Evolutionary conservation across 2,113 vertebrate species (phyloP).

Genomic region (Phyllopteryx taeniolatus): DNA sequence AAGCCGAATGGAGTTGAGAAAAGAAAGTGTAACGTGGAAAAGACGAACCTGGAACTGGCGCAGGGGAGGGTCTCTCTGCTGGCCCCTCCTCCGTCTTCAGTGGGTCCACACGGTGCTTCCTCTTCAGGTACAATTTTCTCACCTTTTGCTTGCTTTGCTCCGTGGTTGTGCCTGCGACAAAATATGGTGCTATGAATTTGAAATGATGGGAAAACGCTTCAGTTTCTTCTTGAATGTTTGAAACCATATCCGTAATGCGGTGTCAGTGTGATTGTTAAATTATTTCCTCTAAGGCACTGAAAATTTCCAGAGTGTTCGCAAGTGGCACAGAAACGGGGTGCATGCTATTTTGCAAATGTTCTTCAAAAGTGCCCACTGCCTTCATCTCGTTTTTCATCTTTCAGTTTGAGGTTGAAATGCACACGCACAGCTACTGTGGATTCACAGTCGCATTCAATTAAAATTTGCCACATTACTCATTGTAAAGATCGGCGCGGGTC

Average conservation of each 20-base stretch:
- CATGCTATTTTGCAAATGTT: background rate
- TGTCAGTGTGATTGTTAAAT: background rate
- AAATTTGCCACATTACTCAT: background rate
- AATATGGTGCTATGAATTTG: background rate
- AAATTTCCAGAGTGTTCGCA: background rate
- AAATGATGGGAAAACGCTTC: background rate
- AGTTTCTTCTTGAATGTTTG: background rate
- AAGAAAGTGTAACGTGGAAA: background rate
- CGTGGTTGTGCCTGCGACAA: conserved; percentile 36
- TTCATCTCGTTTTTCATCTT: conserved; percentile 2
- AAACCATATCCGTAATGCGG: background rate
- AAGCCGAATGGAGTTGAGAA: too few relatives aligned
- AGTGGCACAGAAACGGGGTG: background rate
- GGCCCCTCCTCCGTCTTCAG: conserved; percentile 65
- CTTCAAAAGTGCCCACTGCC: background rate
- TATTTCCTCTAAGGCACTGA: background rate
- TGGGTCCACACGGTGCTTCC: conserved; percentile 88
- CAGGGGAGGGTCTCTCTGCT: conserved; percentile 58
- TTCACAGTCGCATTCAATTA: background rate
- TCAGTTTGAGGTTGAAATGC: background rate
- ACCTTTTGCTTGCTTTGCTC: conserved; percentile 80
- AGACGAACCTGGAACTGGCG: conserved; percentile 61
- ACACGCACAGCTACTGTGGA: background rate
- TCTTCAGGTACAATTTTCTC: conserved; percentile 83
- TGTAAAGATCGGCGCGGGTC: background rate